Percentiles rank a stretch among this genome's conserved stretches.
phyloP scores from a whole-genome alignment of 1,140 invertebrate genomes.

The Monochamus saltuarius region DNA sequence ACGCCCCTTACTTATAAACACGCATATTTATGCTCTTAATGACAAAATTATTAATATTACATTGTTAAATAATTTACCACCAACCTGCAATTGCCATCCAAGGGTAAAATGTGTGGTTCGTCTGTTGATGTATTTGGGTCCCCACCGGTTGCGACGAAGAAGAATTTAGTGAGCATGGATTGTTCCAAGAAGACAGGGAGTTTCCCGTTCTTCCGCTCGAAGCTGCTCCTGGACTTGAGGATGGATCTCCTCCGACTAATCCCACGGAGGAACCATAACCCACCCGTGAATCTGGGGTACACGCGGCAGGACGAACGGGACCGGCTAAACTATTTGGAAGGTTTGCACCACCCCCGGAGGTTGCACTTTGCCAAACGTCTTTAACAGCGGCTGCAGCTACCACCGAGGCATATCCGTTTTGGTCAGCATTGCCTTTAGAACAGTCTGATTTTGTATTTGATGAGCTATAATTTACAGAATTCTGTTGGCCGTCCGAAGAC shows the following conservation, averaged over 20 bases:
- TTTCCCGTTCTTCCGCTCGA: slow-evolving; percentile 58
- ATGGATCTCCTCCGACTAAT: slow-evolving; percentile 70
- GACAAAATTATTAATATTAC: background rate
- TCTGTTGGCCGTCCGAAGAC: slow-evolving; percentile 62
- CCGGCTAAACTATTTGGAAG: slow-evolving; percentile 54
- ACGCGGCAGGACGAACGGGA: slow-evolving; percentile 78
- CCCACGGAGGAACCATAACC: slow-evolving; percentile 61
- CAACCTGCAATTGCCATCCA: slow-evolving; percentile 99
- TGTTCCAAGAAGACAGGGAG: slow-evolving; percentile 70
- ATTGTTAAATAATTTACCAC: slow-evolving; percentile 39
- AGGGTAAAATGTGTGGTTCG: slow-evolving; percentile 93
- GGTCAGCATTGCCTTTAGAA: slow-evolving; percentile 59
- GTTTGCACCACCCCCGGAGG: slow-evolving; percentile 63
- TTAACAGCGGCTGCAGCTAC: slow-evolving; percentile 64
- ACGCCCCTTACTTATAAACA: slow-evolving; percentile 18
- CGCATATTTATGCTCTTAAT: slow-evolving; percentile 10
- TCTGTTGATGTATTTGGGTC: slow-evolving; percentile 83
- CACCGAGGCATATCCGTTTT: slow-evolving; percentile 65
- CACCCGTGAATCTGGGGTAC: slow-evolving; percentile 79
- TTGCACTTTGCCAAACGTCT: slow-evolving; percentile 67
- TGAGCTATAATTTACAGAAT: slow-evolving; percentile 60
- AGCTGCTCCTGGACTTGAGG: slow-evolving; percentile 71
- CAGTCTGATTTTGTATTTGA: slow-evolving; percentile 54
- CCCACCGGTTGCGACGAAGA: slow-evolving; percentile 73
- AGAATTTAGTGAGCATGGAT: slow-evolving; percentile 77